A percentile compares a stretch with the other conserved stretches of the same genome.
phyloP scores from a whole-genome alignment of 2,888 invertebrate species.

The Drosophila gaucha region DNA sequence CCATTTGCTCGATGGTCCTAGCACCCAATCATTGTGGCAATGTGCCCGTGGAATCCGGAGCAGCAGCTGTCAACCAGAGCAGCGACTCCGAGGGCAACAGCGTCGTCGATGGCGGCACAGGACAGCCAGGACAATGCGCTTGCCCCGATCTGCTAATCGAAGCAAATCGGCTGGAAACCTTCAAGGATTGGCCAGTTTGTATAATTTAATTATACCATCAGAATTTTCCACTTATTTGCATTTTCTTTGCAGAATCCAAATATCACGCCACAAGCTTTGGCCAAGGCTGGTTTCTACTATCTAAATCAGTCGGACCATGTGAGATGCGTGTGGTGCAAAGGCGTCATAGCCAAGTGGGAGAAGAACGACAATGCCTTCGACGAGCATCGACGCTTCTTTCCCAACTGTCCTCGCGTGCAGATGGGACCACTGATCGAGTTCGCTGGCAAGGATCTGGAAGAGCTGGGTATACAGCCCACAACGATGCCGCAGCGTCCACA shows the following conservation, averaged over 20 bases:
- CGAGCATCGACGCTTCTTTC: slow-evolving; percentile 93
- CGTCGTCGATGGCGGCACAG: slow-evolving; percentile 52
- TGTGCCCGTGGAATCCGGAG: slow-evolving; percentile 85
- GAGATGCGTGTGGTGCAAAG: slow-evolving; percentile 92
- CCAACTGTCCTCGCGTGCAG: slow-evolving; percentile 88
- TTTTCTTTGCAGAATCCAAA: slow-evolving; percentile 82
- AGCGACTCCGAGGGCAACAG: slow-evolving; percentile 47
- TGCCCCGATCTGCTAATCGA: slow-evolving; percentile 88
- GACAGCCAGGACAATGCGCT: slow-evolving; percentile 22
- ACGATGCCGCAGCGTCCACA: slow-evolving; percentile 88
- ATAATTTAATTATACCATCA: background rate
- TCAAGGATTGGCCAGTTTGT: slow-evolving; percentile 90
- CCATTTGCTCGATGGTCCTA: slow-evolving; percentile 90
- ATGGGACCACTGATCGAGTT: slow-evolving; percentile 85
- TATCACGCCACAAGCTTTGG: slow-evolving; percentile 89
- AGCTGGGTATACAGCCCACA: slow-evolving; percentile 86
- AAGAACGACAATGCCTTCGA: slow-evolving; percentile 91
- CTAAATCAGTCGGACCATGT: slow-evolving; percentile 89
- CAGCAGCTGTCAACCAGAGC: background rate
- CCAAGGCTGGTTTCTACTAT: slow-evolving; percentile 94
- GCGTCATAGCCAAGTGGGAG: slow-evolving; percentile 91
- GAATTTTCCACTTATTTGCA: background rate
- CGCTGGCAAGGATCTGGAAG: slow-evolving; percentile 85
- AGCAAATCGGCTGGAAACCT: slow-evolving; percentile 88
- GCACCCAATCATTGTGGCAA: slow-evolving; percentile 89